Percentiles rank a stretch among this genome's conserved stretches.
Evolutionary conservation across 2,113 vertebrate genomes (phyloP).

Genomic region (Thunnus maccoyii): DNA sequence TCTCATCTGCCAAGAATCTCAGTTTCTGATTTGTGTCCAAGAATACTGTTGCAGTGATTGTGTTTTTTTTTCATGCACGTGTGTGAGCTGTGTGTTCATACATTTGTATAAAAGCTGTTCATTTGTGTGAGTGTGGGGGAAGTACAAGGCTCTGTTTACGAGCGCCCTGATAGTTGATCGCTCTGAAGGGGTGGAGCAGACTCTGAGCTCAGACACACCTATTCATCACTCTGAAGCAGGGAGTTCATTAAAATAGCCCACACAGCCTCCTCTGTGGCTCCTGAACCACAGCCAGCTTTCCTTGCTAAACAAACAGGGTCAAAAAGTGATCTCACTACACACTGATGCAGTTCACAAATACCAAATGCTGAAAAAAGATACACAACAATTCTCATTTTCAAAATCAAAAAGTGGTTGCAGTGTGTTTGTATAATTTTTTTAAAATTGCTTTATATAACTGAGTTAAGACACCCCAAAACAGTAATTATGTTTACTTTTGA

Average conservation of each 20-base stretch:
- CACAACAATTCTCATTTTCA: not conserved
- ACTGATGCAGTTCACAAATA: constrained; percentile 13
- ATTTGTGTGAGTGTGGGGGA: constrained; percentile 37
- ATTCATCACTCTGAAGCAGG: constrained; percentile 76
- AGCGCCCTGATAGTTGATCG: constrained; percentile 50
- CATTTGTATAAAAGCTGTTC: not conserved
- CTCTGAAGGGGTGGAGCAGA: constrained; percentile 65
- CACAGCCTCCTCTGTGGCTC: constrained; percentile 64
- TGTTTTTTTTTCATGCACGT: constrained; percentile 6
- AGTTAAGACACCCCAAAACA: too few species aligned
- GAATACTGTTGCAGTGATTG: constrained; percentile 14
- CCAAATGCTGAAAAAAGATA: not conserved
- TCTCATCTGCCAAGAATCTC: constrained; percentile 23
- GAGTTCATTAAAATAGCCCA: constrained; percentile 80
- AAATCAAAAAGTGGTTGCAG: not conserved
- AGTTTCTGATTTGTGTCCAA: constrained; percentile 8
- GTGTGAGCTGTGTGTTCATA: constrained; percentile 10
- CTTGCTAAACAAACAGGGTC: constrained; percentile 63
- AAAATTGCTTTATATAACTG: too few species aligned
- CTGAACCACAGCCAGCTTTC: constrained; percentile 49
- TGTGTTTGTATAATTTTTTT: not conserved
- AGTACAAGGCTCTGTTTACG: constrained; percentile 21
- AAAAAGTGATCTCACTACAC: constrained; percentile 32
- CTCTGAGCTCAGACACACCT: constrained; percentile 65
- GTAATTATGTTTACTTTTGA: too few species aligned